Evolutionary conservation across 2,113 vertebrate species (phyloP).

Genomic region (Oxyura jamaicensis): DNA sequence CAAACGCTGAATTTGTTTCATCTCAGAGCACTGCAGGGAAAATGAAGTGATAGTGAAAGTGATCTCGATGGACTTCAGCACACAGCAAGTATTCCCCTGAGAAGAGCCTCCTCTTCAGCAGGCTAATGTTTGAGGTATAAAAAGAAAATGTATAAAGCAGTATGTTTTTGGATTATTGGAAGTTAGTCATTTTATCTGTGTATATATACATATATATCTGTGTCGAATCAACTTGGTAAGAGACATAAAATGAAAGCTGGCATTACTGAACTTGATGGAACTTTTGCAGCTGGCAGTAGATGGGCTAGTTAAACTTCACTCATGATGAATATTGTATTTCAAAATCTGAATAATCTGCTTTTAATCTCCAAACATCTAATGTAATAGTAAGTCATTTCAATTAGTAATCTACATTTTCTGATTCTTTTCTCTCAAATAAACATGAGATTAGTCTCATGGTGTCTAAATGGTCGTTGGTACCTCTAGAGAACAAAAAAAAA

Average conservation of each 20-base stretch:
- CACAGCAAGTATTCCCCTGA: neutral
- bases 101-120: neutral
- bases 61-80: neutral
- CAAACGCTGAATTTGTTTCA: neutral
- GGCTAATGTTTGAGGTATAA: neutral
- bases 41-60: neutral
- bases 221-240: neutral
- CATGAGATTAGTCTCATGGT: neutral
- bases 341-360: conserved; percentile 3
- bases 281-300: neutral
- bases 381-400: neutral
- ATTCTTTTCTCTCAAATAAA: neutral
- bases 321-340: neutral
- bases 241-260: neutral
- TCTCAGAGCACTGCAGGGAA: neutral
- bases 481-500: neutral
- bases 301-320: neutral
- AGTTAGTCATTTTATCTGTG: neutral
- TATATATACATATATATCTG: neutral
- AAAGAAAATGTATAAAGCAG: neutral
- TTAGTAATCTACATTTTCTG: neutral
- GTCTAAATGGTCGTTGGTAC: neutral
- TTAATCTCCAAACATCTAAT: neutral
- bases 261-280: neutral
- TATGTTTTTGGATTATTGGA: neutral